Conservation (phyloP, 2,888 invertebrate species). For the Caenorhabditis virilis region DNA sequence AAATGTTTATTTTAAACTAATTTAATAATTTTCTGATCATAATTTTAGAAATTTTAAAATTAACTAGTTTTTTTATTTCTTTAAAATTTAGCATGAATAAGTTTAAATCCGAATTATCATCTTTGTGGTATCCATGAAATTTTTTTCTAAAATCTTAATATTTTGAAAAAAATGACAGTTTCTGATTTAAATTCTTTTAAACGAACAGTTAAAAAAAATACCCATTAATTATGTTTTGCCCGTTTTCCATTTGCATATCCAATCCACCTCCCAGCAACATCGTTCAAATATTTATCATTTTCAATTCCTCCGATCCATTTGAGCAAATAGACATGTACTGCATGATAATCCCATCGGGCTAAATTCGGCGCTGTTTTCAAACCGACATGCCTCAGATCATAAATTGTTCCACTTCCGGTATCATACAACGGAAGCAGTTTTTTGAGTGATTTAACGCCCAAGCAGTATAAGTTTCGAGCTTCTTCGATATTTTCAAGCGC, state of each 20-base stretch:
- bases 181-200: too few species aligned
- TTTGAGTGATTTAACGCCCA: conserved; percentile 79
- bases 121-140: too few species aligned
- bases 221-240: conserved; percentile 62
- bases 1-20: too few species aligned
- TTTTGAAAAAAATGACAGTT: too few species aligned
- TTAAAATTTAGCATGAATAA: too few species aligned
- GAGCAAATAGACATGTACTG: conserved; percentile 92
- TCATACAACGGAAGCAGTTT: conserved; percentile 87
- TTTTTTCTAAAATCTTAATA: too few species aligned
- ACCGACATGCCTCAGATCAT: conserved; percentile 92
- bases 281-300: conserved; percentile 74
- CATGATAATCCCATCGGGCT: conserved; percentile 95
- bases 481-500: conserved; percentile 3
- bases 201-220: too few species aligned
- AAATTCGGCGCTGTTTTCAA: conserved; percentile 81
- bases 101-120: too few species aligned
- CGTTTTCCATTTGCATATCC: conserved; percentile 61
- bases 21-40: too few species aligned
- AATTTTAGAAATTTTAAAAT: too few species aligned
- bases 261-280: conserved; percentile 68
- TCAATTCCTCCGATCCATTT: conserved; percentile 83
- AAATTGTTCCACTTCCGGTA: conserved; percentile 91
- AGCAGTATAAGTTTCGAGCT: conserved; percentile 42
- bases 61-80: too few species aligned